phyloP scores from a whole-genome alignment of 2,113 vertebrate genomes.

The Sphyrna mokarran region DNA sequence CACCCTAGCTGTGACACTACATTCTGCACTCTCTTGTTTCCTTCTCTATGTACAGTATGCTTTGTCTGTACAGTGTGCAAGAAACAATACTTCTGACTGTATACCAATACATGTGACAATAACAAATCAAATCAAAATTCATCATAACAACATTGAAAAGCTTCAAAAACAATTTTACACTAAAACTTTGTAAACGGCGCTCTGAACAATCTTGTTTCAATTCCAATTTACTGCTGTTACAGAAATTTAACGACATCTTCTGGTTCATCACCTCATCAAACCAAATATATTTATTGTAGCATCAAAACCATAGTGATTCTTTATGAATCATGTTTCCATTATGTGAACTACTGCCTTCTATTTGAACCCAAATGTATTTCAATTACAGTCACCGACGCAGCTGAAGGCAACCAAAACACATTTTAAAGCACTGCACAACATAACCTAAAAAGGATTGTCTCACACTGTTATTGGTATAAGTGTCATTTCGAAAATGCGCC shows the following conservation, averaged over 20 bases:
- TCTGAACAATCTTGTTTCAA: neutral
- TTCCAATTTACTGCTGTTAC: neutral
- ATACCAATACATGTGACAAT: too few relatives aligned
- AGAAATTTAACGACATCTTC: neutral
- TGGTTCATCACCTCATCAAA: neutral
- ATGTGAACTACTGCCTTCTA: neutral
- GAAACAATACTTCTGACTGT: too few relatives aligned
- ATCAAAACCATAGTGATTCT: neutral
- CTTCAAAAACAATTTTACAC: too few relatives aligned
- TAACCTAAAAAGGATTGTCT: neutral
- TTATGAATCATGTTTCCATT: neutral
- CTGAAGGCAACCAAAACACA: neutral
- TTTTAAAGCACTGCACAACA: neutral
- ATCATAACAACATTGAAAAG: neutral
- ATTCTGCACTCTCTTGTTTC: too few relatives aligned
- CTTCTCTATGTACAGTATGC: too few relatives aligned
- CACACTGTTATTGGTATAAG: neutral
- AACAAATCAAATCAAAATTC: too few relatives aligned
- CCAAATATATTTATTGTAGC: neutral
- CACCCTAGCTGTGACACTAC: too few relatives aligned
- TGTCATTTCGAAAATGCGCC: neutral
- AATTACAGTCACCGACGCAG: neutral
- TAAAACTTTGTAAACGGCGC: neutral
- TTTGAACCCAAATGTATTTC: neutral
- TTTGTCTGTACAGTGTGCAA: too few relatives aligned